A percentile compares a stretch with the other conserved stretches of the same genome.
phyloP scores from a whole-genome alignment of 2,797 vertebrate genomes.

The Chromobotia macracanthus region DNA sequence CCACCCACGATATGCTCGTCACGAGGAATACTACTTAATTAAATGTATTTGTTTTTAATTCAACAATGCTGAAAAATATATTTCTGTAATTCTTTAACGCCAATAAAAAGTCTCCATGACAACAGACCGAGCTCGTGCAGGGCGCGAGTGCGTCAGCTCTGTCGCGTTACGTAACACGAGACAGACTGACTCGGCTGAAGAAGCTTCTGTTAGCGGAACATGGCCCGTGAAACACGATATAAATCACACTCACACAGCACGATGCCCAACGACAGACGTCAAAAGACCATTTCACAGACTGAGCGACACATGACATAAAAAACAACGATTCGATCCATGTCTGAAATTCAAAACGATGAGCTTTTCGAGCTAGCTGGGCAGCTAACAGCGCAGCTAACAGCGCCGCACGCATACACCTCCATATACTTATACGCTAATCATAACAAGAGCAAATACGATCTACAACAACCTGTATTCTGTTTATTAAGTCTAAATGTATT shows the following conservation, averaged over 20 bases:
- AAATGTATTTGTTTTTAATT: no score
- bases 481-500: background rate
- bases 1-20: no score
- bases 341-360: background rate
- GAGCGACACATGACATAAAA: background rate
- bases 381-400: background rate
- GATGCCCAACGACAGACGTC: background rate
- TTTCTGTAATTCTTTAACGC: no score
- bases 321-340: background rate
- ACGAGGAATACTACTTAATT: no score
- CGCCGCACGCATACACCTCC: background rate
- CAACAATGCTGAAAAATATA: no score
- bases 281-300: background rate
- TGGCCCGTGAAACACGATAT: background rate
- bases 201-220: slow-evolving; percentile 14
- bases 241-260: background rate
- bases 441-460: background rate
- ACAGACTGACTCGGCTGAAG: background rate
- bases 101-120: slow-evolving; percentile 16
- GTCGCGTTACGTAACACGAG: slow-evolving; percentile 31
- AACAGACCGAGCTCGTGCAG: slow-evolving; percentile 25
- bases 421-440: background rate
- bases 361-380: background rate
- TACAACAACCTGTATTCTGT: background rate
- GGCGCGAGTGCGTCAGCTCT: slow-evolving; percentile 2